Evolutionary conservation across 2,888 invertebrate genomes (phyloP).

Genomic region (Omphaloscelis lunosa): DNA sequence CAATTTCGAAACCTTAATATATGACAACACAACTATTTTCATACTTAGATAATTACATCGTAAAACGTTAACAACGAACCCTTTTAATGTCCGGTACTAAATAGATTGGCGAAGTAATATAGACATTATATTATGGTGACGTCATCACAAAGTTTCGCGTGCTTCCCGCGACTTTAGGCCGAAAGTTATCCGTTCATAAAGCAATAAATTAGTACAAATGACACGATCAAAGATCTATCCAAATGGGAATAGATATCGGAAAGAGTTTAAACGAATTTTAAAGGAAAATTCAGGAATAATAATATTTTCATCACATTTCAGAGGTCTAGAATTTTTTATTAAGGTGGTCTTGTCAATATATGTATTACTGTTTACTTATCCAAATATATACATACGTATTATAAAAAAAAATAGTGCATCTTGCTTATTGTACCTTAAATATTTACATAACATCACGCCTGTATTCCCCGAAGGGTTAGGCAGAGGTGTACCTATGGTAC

Average conservation of each 20-base stretch:
- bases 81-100: slow-evolving; percentile 23
- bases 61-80: neutral
- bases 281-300: too few relatives aligned
- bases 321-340: too few relatives aligned
- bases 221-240: slow-evolving; percentile 7
- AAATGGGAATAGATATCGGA: neutral
- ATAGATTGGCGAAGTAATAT: slow-evolving; percentile 46
- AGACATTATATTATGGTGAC: slow-evolving; percentile 42
- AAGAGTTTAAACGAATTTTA: neutral
- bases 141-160: slow-evolving; percentile 40
- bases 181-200: slow-evolving; percentile 33
- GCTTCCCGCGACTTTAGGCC: neutral
- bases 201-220: slow-evolving; percentile 46
- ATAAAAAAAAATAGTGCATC: too few relatives aligned
- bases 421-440: too few relatives aligned
- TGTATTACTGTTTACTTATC: too few relatives aligned
- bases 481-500: too few relatives aligned
- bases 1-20: neutral
- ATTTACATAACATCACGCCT: too few relatives aligned
- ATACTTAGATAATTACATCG: neutral
- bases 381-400: too few relatives aligned
- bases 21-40: neutral
- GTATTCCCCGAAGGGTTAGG: too few relatives aligned
- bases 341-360: too few relatives aligned
- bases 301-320: too few relatives aligned